Percentiles rank a stretch among this genome's conserved stretches.
These are phyloP conservation scores for Epinephelus cyanopodus DNA, from an alignment of 2,113 vertebrate genomes.

Conservation along the genomic window DNA sequence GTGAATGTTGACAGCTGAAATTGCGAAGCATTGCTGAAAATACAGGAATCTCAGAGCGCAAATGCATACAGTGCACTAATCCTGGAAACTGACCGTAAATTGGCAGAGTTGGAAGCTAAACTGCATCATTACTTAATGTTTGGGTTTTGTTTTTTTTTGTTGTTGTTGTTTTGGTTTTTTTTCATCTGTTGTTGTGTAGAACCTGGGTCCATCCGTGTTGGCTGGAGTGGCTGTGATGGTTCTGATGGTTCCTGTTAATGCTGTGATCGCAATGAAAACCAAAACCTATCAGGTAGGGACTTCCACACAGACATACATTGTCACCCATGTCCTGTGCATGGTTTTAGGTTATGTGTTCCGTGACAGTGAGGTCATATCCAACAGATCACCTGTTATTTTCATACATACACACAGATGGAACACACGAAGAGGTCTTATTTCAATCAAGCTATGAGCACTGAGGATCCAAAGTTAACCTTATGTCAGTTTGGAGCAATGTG, in stretches of 20 bases:
- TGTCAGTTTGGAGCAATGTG: neutral
- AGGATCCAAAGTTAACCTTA: neutral
- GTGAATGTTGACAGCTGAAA: too few species aligned
- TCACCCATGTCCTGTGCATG: neutral
- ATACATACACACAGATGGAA: neutral
- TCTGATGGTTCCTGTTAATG: conserved; percentile 94
- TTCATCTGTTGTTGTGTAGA: conserved; percentile 78
- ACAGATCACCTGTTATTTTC: neutral
- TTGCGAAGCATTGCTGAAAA: too few species aligned
- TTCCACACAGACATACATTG: neutral
- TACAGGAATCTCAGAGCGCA: too few species aligned
- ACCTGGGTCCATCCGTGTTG: conserved; percentile 92
- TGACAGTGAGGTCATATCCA: neutral
- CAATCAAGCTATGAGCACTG: neutral
- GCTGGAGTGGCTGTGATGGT: conserved; percentile 97
- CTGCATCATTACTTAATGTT: neutral
- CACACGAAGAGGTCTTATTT: too few species aligned
- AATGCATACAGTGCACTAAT: too few species aligned
- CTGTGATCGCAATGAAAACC: conserved; percentile 97
- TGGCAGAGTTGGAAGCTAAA: too few species aligned
- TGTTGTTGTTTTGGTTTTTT: neutral
- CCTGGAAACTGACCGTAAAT: too few species aligned
- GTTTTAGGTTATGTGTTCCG: neutral
- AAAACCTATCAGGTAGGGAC: conserved; percentile 94
- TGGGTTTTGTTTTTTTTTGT: neutral